These are phyloP conservation scores for Yasuhikotakia modesta DNA, from an alignment of 2,797 vertebrate genomes.

Conservation along the genomic window DNA sequence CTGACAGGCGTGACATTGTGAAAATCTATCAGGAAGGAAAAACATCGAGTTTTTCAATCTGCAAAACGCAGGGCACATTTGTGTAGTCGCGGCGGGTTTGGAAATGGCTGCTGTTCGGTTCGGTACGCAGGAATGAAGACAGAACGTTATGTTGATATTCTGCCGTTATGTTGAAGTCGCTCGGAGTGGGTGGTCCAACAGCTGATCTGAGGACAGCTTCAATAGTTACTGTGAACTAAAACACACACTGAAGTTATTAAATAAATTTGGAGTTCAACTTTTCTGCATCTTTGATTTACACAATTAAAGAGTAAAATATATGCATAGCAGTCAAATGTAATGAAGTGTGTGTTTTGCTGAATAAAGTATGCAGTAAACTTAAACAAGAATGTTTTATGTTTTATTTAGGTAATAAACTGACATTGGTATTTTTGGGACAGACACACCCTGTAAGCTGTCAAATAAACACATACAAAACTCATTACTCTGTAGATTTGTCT, in stretches of 20 bases:
- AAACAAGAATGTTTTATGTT: too few relatives aligned
- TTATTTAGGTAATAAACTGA: not conserved
- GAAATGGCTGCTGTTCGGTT: not conserved
- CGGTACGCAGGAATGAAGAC: not conserved
- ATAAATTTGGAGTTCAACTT: not conserved
- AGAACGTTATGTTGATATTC: not conserved
- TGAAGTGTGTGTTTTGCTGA: too few relatives aligned
- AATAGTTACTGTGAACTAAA: not conserved
- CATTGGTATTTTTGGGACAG: too few relatives aligned
- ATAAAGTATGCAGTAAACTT: too few relatives aligned
- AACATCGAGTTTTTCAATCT: not conserved
- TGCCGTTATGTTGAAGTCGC: slow-evolving; percentile 34
- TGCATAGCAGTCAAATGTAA: slow-evolving; percentile 1
- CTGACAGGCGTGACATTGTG: not conserved
- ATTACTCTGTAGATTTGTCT: not conserved
- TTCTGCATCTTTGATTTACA: not conserved
- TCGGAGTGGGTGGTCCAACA: slow-evolving; percentile 53
- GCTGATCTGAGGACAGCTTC: slow-evolving; percentile 62
- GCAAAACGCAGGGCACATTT: not conserved
- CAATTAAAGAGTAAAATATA: not conserved
- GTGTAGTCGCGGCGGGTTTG: not conserved
- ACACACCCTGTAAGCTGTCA: slow-evolving; percentile 16
- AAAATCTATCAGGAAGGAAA: slow-evolving; percentile 4
- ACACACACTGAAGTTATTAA: not conserved
- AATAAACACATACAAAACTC: slow-evolving; percentile 8